Base-by-base conservation (phyloP, 2,797 vertebrate species). In the Hipposideros larvatus region DNA sequence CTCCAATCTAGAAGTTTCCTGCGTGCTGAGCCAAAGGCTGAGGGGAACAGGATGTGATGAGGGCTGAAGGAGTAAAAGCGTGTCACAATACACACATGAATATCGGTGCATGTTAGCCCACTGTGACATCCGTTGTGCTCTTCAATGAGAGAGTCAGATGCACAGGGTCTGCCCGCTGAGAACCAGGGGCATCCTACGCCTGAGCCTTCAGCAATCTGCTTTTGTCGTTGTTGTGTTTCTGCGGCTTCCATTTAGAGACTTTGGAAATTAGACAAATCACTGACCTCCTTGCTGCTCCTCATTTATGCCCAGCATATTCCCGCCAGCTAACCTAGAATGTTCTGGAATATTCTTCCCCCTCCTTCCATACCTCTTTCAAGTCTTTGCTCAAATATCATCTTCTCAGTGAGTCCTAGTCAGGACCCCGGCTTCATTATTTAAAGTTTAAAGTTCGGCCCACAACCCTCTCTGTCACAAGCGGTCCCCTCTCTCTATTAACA, bases 21-120 rank as follows among this genome's bases (percentile, higher is more conserved):
- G 41, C 34, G 66, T 85, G 31, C 71, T 92, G 66, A 70, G 57
- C 96, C 73, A 73, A 77, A 97, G 86, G 5, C 6, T 37, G 70
- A 96, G 57, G 78, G 96, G 51, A 71, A 96, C n/a, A 65, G 79
- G 95, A 24, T 31, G 57, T 90, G 94, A 92, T 48, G 92, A 79
- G 87, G 24, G 26, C 51, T 68, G 68, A 93, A 46, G 46, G 90
- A 96, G 95, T 19, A 68, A 78, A 59, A 87, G 51, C 5, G 28
- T 5, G 41, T 57, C 16, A 59, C 11, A 18, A 13, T 65, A 82
- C 75, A 57, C 34, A 4, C 4, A 0, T 24, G 61, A 24, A 24
- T 3, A 24, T 14, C 2, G 9, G 3, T 28, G 9, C 0, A 48
- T 82, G 10, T 80, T 18, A 43, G 13, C 57, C 51, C 68, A 11